phyloP scores from a whole-genome alignment of 2,797 vertebrate species.

The Sparidentex hasta region DNA sequence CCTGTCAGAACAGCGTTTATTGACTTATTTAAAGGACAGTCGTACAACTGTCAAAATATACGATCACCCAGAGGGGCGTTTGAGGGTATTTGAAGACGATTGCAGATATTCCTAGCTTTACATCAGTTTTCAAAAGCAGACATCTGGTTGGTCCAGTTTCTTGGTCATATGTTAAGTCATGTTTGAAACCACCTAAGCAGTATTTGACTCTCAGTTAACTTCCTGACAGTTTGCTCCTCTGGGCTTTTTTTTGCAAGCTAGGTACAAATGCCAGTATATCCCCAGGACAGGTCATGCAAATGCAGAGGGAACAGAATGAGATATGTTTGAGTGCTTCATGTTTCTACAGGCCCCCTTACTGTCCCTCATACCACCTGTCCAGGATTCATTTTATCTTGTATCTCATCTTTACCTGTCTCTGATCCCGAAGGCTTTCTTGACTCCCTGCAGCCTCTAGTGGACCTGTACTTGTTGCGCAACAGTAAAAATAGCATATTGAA shows the following conservation, averaged over 20 bases:
- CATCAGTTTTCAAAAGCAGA: constrained; percentile 13
- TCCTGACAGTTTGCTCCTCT: constrained; percentile 52
- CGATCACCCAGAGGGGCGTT: background rate
- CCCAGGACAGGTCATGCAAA: constrained; percentile 66
- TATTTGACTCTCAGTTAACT: background rate
- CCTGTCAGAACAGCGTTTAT: background rate
- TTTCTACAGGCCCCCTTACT: constrained; percentile 23
- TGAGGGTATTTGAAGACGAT: background rate
- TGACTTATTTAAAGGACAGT: background rate
- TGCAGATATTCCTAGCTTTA: constrained; percentile 7
- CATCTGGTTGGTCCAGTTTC: constrained; percentile 60
- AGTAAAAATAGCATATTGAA: constrained; percentile 17
- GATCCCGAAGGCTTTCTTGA: background rate
- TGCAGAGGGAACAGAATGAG: constrained; percentile 16
- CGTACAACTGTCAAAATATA: background rate
- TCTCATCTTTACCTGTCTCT: constrained; percentile 24
- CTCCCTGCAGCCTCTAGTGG: background rate
- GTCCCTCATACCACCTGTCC: constrained; percentile 11
- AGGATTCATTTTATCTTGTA: constrained; percentile 25
- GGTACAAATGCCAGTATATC: constrained; percentile 50
- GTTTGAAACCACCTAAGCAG: constrained; percentile 9
- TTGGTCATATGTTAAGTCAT: background rate
- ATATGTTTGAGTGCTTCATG: background rate
- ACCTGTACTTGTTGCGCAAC: background rate
- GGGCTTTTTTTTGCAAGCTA: constrained; percentile 17